phyloP scores from a whole-genome alignment of 2,888 invertebrate species.

The Steinernema scapterisci region DNA sequence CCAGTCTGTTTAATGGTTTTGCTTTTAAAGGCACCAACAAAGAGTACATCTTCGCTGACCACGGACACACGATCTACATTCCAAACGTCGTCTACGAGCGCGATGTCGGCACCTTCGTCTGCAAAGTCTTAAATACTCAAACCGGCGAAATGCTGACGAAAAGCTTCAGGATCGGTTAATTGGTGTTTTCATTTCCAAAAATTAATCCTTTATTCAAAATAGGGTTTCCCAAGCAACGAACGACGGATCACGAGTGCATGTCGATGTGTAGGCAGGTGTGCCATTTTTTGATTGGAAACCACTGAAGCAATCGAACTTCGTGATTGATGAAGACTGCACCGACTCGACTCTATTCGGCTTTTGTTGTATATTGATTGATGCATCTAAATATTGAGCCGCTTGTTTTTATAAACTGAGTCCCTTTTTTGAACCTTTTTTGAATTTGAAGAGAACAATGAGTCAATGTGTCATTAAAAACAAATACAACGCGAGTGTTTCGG shows the following conservation, averaged over 20 bases:
- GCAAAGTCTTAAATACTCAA: neutral
- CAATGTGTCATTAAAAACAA: no score
- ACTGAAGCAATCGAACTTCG: neutral
- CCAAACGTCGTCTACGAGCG: neutral
- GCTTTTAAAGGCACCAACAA: neutral
- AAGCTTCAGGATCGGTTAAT: neutral
- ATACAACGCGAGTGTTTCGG: no score
- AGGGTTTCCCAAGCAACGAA: neutral
- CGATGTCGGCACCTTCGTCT: constrained; percentile 14
- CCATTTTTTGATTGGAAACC: neutral
- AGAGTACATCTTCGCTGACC: constrained; percentile 23
- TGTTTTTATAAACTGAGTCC: no score
- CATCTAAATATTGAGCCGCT: no score
- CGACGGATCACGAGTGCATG: neutral
- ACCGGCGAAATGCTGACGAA: neutral
- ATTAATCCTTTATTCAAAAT: no score
- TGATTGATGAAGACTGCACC: no score
- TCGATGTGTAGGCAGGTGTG: neutral
- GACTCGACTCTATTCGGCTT: no score
- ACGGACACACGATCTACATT: constrained; percentile 22
- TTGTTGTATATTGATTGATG: no score
- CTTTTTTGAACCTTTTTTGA: no score
- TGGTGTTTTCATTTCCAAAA: neutral
- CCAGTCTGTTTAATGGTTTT: neutral
- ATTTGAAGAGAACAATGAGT: no score